Evolutionary conservation across 2,888 invertebrate species (phyloP).

Genomic region (Entomobrya multifasciata): DNA sequence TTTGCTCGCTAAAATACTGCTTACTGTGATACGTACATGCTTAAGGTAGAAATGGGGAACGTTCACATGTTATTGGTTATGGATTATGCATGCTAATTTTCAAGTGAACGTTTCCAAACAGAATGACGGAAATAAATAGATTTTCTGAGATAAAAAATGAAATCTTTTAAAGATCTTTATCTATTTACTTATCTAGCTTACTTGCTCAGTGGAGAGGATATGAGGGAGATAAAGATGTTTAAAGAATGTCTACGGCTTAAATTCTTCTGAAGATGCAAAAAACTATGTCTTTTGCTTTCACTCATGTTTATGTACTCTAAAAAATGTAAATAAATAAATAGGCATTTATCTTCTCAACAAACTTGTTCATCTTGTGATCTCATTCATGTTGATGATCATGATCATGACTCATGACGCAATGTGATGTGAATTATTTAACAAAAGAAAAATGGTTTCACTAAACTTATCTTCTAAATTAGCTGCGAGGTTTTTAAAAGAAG

Average conservation of each 20-base stretch:
- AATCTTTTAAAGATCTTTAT: slow-evolving; percentile 3
- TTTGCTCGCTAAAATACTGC: background rate
- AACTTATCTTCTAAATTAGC: background rate
- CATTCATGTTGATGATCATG: too few species aligned
- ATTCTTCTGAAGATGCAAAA: background rate
- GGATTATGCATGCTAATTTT: background rate
- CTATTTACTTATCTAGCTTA: background rate
- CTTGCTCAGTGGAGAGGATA: background rate
- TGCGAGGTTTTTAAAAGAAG: too few species aligned
- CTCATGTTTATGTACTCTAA: background rate
- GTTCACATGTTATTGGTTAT: background rate
- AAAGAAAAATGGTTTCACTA: background rate
- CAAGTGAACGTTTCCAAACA: too few species aligned
- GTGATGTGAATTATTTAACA: slow-evolving; percentile 24
- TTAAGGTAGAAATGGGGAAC: background rate
- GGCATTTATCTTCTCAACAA: background rate
- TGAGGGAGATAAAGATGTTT: background rate
- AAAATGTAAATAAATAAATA: slow-evolving; percentile 40
- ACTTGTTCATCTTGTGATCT: background rate
- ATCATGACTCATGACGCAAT: too few species aligned
- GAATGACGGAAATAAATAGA: slow-evolving; percentile 4
- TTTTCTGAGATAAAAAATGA: background rate
- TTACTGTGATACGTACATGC: too few species aligned
- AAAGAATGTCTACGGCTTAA: background rate
- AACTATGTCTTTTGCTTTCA: background rate